These are phyloP conservation scores for Apodemia zela DNA, from an alignment of 2,888 invertebrate genomes.

Conservation along the genomic window DNA sequence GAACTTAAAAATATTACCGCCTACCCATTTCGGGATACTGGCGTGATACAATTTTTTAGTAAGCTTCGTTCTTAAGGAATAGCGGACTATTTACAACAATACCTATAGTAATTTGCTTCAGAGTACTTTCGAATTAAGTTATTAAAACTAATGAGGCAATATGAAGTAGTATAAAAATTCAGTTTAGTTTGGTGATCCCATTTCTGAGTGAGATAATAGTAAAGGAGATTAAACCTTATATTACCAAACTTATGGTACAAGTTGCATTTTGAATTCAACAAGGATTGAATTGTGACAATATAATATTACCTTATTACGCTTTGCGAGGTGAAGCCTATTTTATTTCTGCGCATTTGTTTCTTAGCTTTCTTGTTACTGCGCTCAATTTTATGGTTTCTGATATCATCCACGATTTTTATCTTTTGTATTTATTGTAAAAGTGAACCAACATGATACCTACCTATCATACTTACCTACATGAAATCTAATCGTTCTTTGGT, in stretches of 20 bases:
- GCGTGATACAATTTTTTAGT: too few relatives aligned
- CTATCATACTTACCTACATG: too few relatives aligned
- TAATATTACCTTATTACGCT: conserved; percentile 30
- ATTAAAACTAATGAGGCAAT: not conserved
- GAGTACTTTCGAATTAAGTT: not conserved
- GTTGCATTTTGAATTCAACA: not conserved
- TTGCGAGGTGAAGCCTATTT: conserved; percentile 26
- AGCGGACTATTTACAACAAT: too few relatives aligned
- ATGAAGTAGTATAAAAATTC: conserved; percentile 6
- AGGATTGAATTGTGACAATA: conserved; percentile 29
- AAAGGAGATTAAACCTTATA: not conserved
- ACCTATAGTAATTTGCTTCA: too few relatives aligned
- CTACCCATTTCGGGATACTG: too few relatives aligned
- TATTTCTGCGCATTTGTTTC: conserved; percentile 33
- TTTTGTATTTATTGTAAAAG: conserved; percentile 28
- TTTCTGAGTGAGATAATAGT: not conserved
- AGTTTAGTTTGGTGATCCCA: not conserved
- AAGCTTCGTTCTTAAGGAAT: too few relatives aligned
- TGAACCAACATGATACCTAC: conserved; percentile 20
- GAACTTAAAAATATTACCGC: too few relatives aligned
- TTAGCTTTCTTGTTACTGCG: conserved; percentile 29
- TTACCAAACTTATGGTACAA: not conserved
- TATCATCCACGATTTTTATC: conserved; percentile 27
- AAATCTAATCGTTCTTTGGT: too few relatives aligned
- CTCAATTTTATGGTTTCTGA: conserved; percentile 33